A percentile compares a stretch with the other conserved stretches of the same genome.
Evolutionary conservation across 2,113 vertebrate species (phyloP).

Genomic region (Clarias batrachus): DNA sequence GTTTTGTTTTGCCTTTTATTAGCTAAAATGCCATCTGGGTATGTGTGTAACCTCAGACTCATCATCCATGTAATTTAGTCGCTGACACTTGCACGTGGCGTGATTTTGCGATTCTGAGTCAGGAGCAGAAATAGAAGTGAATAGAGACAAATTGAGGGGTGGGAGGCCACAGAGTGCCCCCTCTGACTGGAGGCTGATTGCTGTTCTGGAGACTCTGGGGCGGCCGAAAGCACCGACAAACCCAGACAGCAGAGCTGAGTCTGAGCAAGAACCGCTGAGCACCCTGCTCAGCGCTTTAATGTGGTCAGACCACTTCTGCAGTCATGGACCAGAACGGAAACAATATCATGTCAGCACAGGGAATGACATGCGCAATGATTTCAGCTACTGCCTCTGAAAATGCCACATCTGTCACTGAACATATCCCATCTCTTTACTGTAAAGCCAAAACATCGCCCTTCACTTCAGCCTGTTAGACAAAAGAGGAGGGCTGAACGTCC

Average conservation of each 20-base stretch:
- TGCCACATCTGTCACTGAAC: conserved; percentile 43
- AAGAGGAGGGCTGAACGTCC: neutral
- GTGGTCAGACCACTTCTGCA: conserved; percentile 43
- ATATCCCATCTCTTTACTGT: neutral
- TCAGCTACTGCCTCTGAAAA: conserved; percentile 36
- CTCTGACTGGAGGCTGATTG: conserved; percentile 30
- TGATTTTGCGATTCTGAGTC: conserved; percentile 42
- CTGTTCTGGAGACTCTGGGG: conserved; percentile 23
- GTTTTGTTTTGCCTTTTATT: conserved; percentile 48
- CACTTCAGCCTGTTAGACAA: neutral
- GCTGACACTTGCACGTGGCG: conserved; percentile 20
- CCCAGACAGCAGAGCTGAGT: conserved; percentile 42
- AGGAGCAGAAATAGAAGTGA: conserved; percentile 51
- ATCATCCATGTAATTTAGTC: conserved; percentile 56
- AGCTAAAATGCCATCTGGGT: conserved; percentile 48
- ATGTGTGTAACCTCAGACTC: conserved; percentile 48
- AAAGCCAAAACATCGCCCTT: conserved; percentile 19
- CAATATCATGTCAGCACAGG: conserved; percentile 46
- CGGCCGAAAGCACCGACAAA: conserved; percentile 31
- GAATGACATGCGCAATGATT: conserved; percentile 40
- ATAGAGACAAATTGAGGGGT: conserved; percentile 52
- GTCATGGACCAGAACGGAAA: conserved; percentile 44
- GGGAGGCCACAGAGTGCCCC: conserved; percentile 42
- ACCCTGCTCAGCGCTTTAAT: conserved; percentile 44
- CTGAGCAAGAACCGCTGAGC: conserved; percentile 38